A percentile compares a stretch with the other conserved stretches of the same genome.
phyloP scores from a whole-genome alignment of 2,888 invertebrate species.

The Pristionchus fissidentatus region DNA sequence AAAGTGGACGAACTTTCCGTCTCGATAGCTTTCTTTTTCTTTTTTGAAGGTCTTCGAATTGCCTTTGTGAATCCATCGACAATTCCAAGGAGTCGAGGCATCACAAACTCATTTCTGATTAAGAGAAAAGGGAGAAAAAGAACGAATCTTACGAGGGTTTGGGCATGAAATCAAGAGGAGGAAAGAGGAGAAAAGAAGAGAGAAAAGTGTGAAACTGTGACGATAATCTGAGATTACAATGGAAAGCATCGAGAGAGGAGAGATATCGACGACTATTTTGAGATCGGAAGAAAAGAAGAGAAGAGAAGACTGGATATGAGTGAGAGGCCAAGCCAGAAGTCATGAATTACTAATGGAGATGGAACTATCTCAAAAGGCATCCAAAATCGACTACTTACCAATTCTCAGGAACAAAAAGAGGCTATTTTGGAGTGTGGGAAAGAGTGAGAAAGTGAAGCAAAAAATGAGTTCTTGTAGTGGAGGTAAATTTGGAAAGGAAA shows the following conservation, averaged over 20 bases:
- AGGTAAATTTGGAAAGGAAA: not conserved
- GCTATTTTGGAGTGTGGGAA: not conserved
- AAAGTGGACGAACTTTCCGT: not conserved
- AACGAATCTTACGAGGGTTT: not conserved
- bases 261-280: not conserved
- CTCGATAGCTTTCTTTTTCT: slow-evolving; percentile 25
- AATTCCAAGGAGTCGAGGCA: slow-evolving; percentile 15
- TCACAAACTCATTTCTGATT: not conserved
- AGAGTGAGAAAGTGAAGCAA: not conserved
- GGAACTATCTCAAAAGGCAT: not conserved
- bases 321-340: slow-evolving; percentile 1
- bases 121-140: slow-evolving; percentile 29
- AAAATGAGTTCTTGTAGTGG: not conserved
- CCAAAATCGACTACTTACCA: not conserved
- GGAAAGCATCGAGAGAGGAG: not conserved
- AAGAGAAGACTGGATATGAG: not conserved
- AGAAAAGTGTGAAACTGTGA: not conserved
- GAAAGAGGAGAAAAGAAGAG: not conserved
- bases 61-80: slow-evolving; percentile 21
- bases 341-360: slow-evolving; percentile 26
- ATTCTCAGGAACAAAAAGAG: not conserved
- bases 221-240: slow-evolving; percentile 13
- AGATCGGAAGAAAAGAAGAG: not conserved
- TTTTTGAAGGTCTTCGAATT: not conserved
- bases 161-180: slow-evolving; percentile 11